Conservation (phyloP, 2,113 vertebrate genomes). For the Pangasianodon gigas region DNA sequence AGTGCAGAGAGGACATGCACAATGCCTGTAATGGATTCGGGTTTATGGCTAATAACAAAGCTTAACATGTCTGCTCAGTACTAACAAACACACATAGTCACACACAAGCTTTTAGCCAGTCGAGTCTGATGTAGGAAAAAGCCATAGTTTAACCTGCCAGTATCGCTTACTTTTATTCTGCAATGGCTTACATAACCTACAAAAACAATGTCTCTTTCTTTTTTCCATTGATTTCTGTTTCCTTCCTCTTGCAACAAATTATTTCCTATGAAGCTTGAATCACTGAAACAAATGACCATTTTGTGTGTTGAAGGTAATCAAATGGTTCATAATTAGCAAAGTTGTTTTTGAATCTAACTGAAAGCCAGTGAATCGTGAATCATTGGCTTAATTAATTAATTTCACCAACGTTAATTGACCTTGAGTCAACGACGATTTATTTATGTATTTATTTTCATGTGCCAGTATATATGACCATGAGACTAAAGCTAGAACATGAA, state of each 20-base stretch:
- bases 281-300: neutral
- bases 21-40: slow-evolving; percentile 10
- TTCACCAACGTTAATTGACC: neutral
- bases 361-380: neutral
- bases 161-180: slow-evolving; percentile 14
- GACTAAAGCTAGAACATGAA: neutral
- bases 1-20: neutral
- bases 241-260: neutral
- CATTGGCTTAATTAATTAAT: too few relatives aligned
- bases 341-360: neutral
- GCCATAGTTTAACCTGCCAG: slow-evolving; percentile 26
- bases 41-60: slow-evolving; percentile 11
- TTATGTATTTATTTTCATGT: neutral
- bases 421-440: neutral
- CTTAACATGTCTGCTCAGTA: slow-evolving; percentile 18
- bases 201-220: neutral
- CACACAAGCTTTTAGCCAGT: slow-evolving; percentile 25
- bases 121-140: slow-evolving; percentile 13
- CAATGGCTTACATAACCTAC: slow-evolving; percentile 10
- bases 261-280: neutral
- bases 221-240: neutral
- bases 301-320: neutral
- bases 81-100: neutral
- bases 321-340: neutral
- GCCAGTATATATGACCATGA: neutral